Evolutionary conservation across 2,113 vertebrate genomes (phyloP), one percentile per base, ranked within the genome.

Genomic region (Struthio camelus): DNA sequence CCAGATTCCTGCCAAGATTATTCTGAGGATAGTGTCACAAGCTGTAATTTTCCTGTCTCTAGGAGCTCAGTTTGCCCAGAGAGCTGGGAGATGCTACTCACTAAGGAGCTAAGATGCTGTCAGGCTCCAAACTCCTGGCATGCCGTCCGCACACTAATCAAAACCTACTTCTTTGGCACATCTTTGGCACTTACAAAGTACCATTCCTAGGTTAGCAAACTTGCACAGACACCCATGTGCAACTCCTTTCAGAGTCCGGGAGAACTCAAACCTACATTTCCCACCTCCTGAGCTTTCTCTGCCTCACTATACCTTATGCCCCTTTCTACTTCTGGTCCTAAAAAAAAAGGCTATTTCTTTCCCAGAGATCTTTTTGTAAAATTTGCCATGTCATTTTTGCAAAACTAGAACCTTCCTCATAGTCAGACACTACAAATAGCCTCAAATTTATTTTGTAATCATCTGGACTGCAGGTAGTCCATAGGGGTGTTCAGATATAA

Each of bases 91-190:
- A 85, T 89, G 85, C 40, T 82, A 66, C 87, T 73, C 87, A 58
- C 62, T 0, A 0, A 20, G 62, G 85, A 91, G 62, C 40, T 62
- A 24, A 8, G 5, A 83, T 34, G 40, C 42, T 94, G 65, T 85
- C 85, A 87, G 51, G 64, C 40, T 94, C 51, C 84, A 89, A 61
- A 51, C 56, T 95, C 65, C 75, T 73, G 50, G 28, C 78, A 65
- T 0, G 0, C 85, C 19, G 56, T 34, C 32, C 84, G 80, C 44
- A 59, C 0, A 1, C 81, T 89, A 85, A 96, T 94, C 94, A 89
- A 95, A 94, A 77, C 62, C 87, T 93, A 79, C 53, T 91, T 93
- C 73, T 89, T n/a, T n/a, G 76, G 78, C 87, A 77, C 27, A 36
- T 24, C 67, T 61, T 89, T 76, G 89, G 58, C 53, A 56, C 48